phyloP scores from a whole-genome alignment of 2,888 invertebrate species.

The Diaprepes abbreviatus region DNA sequence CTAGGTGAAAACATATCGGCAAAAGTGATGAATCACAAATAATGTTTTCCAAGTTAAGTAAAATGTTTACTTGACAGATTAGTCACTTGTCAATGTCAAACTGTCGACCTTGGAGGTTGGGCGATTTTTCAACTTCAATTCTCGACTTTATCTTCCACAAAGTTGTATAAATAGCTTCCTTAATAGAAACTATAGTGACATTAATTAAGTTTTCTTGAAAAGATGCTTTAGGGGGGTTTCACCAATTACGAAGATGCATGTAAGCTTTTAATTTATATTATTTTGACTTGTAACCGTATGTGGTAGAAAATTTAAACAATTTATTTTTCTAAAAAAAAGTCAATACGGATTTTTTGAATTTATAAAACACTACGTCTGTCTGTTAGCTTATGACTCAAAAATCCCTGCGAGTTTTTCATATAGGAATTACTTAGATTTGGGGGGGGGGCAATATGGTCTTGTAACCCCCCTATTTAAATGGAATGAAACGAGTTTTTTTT shows the following conservation, averaged over 20 bases:
- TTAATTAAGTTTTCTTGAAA: conserved; percentile 44
- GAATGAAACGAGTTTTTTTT: too few relatives aligned
- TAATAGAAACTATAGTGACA: conserved; percentile 43
- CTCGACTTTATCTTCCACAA: conserved; percentile 43
- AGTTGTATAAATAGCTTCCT: conserved; percentile 50
- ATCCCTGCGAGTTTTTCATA: too few relatives aligned
- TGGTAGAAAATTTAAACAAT: too few relatives aligned
- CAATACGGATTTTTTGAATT: too few relatives aligned
- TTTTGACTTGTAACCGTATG: too few relatives aligned
- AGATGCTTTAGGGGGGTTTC: conserved; percentile 27
- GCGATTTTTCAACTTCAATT: conserved; percentile 48
- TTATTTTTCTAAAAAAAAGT: too few relatives aligned
- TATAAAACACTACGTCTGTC: too few relatives aligned
- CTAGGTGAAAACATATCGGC: conserved; percentile 42
- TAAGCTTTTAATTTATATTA: too few relatives aligned
- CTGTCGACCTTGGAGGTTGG: conserved; percentile 51
- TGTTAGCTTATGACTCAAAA: too few relatives aligned
- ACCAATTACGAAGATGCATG: conserved; percentile 21
- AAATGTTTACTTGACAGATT: conserved; percentile 53
- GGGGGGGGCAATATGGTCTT: too few relatives aligned
- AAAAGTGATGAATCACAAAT: conserved; percentile 42
- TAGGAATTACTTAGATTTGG: too few relatives aligned
- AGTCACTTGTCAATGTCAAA: conserved; percentile 55
- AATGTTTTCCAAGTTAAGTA: conserved; percentile 32
- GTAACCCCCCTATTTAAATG: too few relatives aligned